These are phyloP conservation scores for Huso huso DNA, from an alignment of 2,797 vertebrate species.

Conservation along the genomic window DNA sequence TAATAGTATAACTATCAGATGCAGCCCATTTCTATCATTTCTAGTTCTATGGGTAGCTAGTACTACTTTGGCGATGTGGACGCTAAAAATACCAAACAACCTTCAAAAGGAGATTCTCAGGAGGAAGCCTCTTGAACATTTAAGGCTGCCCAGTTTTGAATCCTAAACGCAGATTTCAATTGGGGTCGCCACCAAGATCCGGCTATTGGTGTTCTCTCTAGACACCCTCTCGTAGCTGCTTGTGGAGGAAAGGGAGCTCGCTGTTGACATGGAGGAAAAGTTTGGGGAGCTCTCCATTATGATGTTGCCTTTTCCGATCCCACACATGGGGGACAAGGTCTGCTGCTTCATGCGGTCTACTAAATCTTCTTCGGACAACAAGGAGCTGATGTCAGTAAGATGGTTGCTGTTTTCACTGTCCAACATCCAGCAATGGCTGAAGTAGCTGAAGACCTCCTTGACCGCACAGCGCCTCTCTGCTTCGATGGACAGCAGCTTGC, in stretches of 20 bases:
- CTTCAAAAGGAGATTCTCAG: too few relatives aligned
- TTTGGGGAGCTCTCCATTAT: slow-evolving; percentile 53
- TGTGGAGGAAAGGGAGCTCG: slow-evolving; percentile 63
- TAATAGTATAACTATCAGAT: slow-evolving; percentile 16
- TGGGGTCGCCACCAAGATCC: slow-evolving; percentile 64
- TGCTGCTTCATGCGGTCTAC: slow-evolving; percentile 71
- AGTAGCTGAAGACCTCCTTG: slow-evolving; percentile 69
- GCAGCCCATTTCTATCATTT: slow-evolving; percentile 16
- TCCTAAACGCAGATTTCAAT: slow-evolving; percentile 71
- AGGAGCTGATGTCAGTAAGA: slow-evolving; percentile 45
- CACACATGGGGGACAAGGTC: slow-evolving; percentile 52
- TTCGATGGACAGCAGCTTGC: slow-evolving; percentile 64
- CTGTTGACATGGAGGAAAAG: slow-evolving; percentile 62
- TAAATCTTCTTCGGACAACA: slow-evolving; percentile 54
- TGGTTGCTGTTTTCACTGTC: slow-evolving; percentile 52
- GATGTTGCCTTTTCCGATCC: slow-evolving; percentile 37
- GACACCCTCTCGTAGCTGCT: slow-evolving; percentile 64
- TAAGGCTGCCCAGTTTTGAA: slow-evolving; percentile 8
- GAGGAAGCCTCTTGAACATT: slow-evolving; percentile 1
- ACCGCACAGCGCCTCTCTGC: slow-evolving; percentile 67
- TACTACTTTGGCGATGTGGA: neutral
- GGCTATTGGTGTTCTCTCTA: slow-evolving; percentile 57
- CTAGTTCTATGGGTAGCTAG: neutral
- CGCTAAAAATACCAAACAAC: neutral
- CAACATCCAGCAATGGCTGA: slow-evolving; percentile 71